Conservation (phyloP, 2,113 vertebrate genomes). For the Anser cygnoides region DNA sequence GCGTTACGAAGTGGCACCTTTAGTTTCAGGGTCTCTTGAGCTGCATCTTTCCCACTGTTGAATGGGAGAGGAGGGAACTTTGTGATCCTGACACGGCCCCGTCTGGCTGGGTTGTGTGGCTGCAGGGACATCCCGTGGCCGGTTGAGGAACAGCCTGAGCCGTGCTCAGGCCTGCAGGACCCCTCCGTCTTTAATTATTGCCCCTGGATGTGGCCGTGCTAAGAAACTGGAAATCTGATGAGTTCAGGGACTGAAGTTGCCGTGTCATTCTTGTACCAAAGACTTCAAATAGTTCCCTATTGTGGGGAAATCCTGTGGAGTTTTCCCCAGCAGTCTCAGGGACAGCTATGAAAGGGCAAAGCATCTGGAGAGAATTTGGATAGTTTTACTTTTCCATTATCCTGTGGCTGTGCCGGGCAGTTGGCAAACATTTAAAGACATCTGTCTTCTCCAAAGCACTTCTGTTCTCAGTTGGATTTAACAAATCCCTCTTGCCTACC, state of each 20-base stretch:
- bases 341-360: neutral
- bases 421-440: neutral
- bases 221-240: neutral
- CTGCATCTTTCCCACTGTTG: neutral
- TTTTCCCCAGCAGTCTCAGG: neutral
- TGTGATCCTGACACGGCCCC: neutral
- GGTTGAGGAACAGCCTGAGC: neutral
- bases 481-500: neutral
- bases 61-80: neutral
- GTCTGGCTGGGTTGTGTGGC: neutral
- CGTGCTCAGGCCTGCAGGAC: neutral
- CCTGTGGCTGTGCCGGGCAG: neutral
- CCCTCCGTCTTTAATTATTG: neutral
- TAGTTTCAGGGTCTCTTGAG: neutral
- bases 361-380: neutral
- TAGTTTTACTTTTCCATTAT: neutral
- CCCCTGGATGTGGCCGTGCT: neutral
- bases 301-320: neutral
- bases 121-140: slow-evolving; percentile 44
- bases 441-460: neutral
- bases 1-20: fast-evolving
- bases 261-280: neutral
- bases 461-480: neutral
- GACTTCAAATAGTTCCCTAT: neutral
- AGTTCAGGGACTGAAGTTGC: neutral